These are phyloP conservation scores for Sesamia inferens DNA, from an alignment of 2,888 invertebrate species.

Conservation along the genomic window DNA sequence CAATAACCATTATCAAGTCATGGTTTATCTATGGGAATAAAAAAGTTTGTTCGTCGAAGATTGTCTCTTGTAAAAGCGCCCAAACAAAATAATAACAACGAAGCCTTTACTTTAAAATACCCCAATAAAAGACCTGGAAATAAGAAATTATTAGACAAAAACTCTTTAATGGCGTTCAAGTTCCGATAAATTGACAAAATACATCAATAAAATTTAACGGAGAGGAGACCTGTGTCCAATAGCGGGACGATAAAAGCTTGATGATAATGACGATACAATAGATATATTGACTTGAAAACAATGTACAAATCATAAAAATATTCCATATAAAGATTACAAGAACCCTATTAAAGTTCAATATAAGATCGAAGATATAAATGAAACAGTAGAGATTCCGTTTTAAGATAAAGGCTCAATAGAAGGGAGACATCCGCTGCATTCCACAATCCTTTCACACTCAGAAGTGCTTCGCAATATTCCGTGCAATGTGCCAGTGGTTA, in stretches of 20 bases:
- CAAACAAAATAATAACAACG: conserved; percentile 12
- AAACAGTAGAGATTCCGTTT: conserved; percentile 51
- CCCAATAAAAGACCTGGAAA: conserved; percentile 13
- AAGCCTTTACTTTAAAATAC: not conserved
- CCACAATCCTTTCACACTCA: conserved; percentile 81
- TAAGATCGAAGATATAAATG: conserved; percentile 15
- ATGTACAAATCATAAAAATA: not conserved
- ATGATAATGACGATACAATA: not conserved
- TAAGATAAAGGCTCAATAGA: conserved; percentile 57
- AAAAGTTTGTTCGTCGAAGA: conserved; percentile 3
- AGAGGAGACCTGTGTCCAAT: too few relatives aligned
- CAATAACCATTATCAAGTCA: conserved; percentile 12
- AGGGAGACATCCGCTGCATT: conserved; percentile 77
- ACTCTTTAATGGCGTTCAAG: not conserved
- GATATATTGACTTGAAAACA: not conserved
- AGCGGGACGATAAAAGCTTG: too few relatives aligned
- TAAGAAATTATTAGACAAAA: not conserved
- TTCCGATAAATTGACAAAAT: not conserved
- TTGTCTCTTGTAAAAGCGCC: conserved; percentile 2
- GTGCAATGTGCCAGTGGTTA: conserved; percentile 74
- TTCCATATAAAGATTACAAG: not conserved
- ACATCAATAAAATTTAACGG: not conserved
- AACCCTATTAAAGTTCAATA: conserved; percentile 6
- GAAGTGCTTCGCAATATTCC: conserved; percentile 77
- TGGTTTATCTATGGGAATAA: conserved; percentile 6